These are phyloP conservation scores for Aurelia aurita DNA, from an alignment of 30 jellyfish, hydroid and myxozoan genomes.

Conservation along the genomic window DNA sequence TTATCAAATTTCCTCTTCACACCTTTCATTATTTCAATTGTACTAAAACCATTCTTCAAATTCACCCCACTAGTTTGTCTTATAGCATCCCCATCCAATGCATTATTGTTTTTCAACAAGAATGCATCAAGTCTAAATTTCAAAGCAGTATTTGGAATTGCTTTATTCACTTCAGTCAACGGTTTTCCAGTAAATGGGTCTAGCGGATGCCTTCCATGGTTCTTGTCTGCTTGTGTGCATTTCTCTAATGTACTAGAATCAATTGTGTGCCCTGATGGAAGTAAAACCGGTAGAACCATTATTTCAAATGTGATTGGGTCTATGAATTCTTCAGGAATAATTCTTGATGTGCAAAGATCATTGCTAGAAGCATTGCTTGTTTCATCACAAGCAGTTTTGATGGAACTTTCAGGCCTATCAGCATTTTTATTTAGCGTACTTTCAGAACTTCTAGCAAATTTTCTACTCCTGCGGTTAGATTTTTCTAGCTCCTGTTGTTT, in stretches of 20 bases:
- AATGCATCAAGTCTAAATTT: constrained; percentile 77
- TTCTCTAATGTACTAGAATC: constrained; percentile 79
- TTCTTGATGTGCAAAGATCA: too few species aligned
- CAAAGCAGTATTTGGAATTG: constrained; percentile 86
- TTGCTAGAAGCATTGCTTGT: too few species aligned
- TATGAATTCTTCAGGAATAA: constrained; percentile 61
- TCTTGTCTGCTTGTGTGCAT: constrained; percentile 54
- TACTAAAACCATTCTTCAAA: too few species aligned
- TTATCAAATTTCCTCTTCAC: background rate
- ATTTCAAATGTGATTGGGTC: constrained; percentile 87
- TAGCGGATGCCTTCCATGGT: constrained; percentile 79
- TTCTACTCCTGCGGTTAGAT: too few species aligned
- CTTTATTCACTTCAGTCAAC: constrained; percentile 45
- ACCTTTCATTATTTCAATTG: background rate
- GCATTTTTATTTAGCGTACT: too few species aligned
- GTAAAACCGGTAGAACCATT: constrained; percentile 85
- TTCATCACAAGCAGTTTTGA: too few species aligned
- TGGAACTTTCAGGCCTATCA: too few species aligned
- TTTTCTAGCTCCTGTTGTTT: too few species aligned
- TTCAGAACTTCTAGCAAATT: too few species aligned
- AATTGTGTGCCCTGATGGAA: constrained; percentile 94
- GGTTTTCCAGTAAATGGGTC: constrained; percentile 97
- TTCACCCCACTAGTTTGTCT: too few species aligned
- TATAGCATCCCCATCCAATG: too few species aligned
- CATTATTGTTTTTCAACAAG: constrained; percentile 13